These are phyloP conservation scores for Dissostichus mawsoni DNA, from an alignment of 2,113 vertebrate species.

Conservation along the genomic window DNA sequence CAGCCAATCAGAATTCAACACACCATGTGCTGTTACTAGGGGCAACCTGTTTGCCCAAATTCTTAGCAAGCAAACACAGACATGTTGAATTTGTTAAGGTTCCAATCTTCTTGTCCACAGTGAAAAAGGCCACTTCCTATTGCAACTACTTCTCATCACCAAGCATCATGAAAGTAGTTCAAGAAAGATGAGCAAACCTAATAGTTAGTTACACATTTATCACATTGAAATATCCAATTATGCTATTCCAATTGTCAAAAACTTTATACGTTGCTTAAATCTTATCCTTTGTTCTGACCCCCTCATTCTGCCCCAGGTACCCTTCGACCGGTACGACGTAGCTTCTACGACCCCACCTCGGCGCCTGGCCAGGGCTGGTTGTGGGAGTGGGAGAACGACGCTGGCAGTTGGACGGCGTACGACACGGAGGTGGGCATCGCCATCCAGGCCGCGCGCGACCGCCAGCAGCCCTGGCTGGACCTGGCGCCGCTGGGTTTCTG, in stretches of 20 bases:
- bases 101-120: conserved; percentile 45
- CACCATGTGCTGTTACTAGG: conserved; percentile 75
- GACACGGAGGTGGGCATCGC: conserved; percentile 98
- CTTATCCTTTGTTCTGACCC: conserved; percentile 11
- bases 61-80: conserved; percentile 69
- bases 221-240: no score
- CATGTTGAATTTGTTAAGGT: conserved; percentile 66
- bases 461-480: conserved; percentile 98
- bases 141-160: background rate
- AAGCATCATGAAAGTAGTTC: background rate
- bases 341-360: conserved; percentile 95
- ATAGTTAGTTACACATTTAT: background rate
- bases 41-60: conserved; percentile 80
- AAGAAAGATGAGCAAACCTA: background rate
- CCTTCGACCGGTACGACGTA: conserved; percentile 93
- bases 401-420: conserved; percentile 95
- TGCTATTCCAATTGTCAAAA: background rate
- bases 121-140: conserved; percentile 25
- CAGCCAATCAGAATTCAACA: conserved; percentile 76
- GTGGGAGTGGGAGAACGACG: conserved; percentile 98
- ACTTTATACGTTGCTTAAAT: background rate
- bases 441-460: conserved; percentile 97
- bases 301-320: conserved; percentile 85
- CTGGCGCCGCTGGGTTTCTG: conserved; percentile 97
- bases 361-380: conserved; percentile 96